phyloP scores from a whole-genome alignment of 2,113 vertebrate genomes.

The Synodontis membranacea region DNA sequence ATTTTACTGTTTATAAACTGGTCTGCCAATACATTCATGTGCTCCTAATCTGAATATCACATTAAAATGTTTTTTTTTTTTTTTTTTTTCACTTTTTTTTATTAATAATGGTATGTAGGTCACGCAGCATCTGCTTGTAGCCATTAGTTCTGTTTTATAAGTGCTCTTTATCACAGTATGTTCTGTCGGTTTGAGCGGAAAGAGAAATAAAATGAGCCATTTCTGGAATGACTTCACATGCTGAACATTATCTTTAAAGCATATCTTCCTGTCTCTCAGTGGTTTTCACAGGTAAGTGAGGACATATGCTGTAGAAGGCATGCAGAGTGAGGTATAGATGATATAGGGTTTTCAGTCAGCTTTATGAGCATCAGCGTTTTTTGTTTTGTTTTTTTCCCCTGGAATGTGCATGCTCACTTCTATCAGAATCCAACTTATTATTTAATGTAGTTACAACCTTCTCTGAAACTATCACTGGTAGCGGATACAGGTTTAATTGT shows the following conservation, averaged over 20 bases:
- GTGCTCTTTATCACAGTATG: not conserved
- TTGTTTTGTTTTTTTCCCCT: too few relatives aligned
- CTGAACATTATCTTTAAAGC: conserved; percentile 11
- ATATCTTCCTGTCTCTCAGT: not conserved
- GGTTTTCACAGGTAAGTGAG: not conserved
- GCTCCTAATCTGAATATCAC: not conserved
- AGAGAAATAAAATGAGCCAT: not conserved
- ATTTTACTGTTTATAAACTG: not conserved
- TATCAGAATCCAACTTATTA: not conserved
- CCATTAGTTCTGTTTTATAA: not conserved
- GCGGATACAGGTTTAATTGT: not conserved
- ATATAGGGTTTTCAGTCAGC: not conserved
- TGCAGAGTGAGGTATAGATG: not conserved
- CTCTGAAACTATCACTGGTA: not conserved
- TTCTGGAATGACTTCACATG: not conserved
- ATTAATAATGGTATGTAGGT: not conserved
- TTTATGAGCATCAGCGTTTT: not conserved
- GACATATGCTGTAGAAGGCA: not conserved
- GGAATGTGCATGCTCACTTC: not conserved
- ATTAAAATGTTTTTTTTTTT: not conserved
- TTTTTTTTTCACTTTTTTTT: too few relatives aligned
- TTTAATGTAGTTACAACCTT: not conserved
- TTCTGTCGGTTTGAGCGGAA: not conserved
- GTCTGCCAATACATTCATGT: not conserved
- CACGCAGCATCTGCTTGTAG: not conserved